Evolutionary conservation across 2,888 invertebrate species (phyloP).

Genomic region (Drosophila histrio): DNA sequence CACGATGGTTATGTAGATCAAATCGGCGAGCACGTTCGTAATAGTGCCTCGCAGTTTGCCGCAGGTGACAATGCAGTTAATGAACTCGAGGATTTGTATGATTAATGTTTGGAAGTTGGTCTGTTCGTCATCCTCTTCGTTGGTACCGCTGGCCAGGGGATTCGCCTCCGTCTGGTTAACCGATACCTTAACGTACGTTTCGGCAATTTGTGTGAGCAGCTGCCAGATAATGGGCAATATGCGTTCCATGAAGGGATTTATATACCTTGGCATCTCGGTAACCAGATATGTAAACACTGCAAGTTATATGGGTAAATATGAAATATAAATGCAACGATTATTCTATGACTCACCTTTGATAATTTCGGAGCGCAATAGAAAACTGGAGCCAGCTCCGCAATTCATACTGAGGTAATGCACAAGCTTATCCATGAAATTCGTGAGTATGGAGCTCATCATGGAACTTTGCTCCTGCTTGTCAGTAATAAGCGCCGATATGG

Average conservation of each 20-base stretch:
- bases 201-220: conserved; percentile 88
- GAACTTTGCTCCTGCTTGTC: conserved; percentile 86
- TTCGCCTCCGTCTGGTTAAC: conserved; percentile 86
- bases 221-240: conserved; percentile 89
- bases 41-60: conserved; percentile 86
- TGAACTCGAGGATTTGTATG: conserved; percentile 88
- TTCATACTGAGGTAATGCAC: conserved; percentile 86
- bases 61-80: conserved; percentile 86
- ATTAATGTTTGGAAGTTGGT: conserved; percentile 88
- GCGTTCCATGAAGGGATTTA: conserved; percentile 86
- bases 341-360: conserved; percentile 84
- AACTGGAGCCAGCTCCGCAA: conserved; percentile 86
- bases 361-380: conserved; percentile 88
- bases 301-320: neutral
- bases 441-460: conserved; percentile 88
- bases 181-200: conserved; percentile 87
- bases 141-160: conserved; percentile 86
- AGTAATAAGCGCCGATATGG: conserved; percentile 80
- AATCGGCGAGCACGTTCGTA: conserved; percentile 87
- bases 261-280: conserved; percentile 87
- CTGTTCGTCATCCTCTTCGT: conserved; percentile 87
- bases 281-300: conserved; percentile 86
- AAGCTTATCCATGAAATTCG: conserved; percentile 88
- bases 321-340: neutral
- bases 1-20: conserved; percentile 88